phyloP scores from a whole-genome alignment of 2,797 vertebrate genomes.

The Emydoidea blandingii region DNA sequence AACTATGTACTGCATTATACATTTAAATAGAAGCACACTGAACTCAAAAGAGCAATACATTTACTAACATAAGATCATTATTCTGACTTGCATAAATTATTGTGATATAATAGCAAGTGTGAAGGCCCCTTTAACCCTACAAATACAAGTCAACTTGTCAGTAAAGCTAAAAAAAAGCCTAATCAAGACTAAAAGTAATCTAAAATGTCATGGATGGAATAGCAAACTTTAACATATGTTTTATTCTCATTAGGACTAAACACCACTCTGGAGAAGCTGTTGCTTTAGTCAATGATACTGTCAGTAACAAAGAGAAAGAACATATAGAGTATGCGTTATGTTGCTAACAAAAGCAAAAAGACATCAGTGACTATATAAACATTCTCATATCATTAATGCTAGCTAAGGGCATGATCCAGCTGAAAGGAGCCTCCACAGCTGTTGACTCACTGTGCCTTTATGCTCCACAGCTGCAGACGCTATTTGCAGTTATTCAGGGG shows the following conservation, averaged over 20 bases:
- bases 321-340: background rate
- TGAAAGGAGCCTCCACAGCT: slow-evolving; percentile 57
- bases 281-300: background rate
- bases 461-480: slow-evolving; percentile 56
- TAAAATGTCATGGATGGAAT: background rate
- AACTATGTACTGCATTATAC: slow-evolving; percentile 17
- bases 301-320: background rate
- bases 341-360: background rate
- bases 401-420: slow-evolving; percentile 46
- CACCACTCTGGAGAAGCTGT: background rate
- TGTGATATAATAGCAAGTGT: background rate
- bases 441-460: slow-evolving; percentile 59
- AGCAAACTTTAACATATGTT: background rate
- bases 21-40: slow-evolving; percentile 13
- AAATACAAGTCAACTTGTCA: slow-evolving; percentile 5
- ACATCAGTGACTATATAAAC: background rate
- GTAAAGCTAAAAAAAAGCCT: background rate
- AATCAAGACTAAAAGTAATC: background rate
- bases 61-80: slow-evolving; percentile 10
- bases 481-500: slow-evolving; percentile 37
- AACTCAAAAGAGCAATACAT: background rate
- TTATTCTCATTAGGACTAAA: background rate
- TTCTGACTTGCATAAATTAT: slow-evolving; percentile 24
- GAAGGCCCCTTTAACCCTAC: background rate
- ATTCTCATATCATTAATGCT: slow-evolving; percentile 51